These are phyloP conservation scores for Campoplex nolae DNA, from an alignment of 2,888 invertebrate species.

Conservation along the genomic window DNA sequence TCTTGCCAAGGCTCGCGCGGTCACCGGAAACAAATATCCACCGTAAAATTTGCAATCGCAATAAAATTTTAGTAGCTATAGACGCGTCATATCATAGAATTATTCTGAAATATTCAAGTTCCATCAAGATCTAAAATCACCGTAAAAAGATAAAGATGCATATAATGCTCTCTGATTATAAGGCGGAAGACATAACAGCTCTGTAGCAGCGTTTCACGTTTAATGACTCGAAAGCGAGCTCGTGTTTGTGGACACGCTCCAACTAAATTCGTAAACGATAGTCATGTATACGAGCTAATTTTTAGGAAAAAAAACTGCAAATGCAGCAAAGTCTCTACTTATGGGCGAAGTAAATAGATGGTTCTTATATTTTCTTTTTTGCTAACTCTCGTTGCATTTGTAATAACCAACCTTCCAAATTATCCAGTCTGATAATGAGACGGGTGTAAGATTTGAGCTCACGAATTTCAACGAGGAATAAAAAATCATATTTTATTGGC, in stretches of 20 bases:
- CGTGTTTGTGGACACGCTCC: slow-evolving; percentile 76
- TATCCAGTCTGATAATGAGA: slow-evolving; percentile 3
- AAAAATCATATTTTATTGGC: slow-evolving; percentile 60
- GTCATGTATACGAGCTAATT: neutral
- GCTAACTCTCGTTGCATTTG: neutral
- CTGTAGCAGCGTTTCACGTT: slow-evolving; percentile 72
- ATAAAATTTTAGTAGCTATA: neutral
- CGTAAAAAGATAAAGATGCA: slow-evolving; percentile 16
- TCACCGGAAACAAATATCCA: neutral
- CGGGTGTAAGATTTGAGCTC: neutral
- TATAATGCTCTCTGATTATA: slow-evolving; percentile 33
- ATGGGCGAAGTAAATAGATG: neutral
- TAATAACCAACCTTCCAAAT: slow-evolving; percentile 6
- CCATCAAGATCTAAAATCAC: neutral
- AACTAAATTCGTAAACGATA: slow-evolving; percentile 74
- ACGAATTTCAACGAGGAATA: slow-evolving; percentile 34
- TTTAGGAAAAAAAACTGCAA: slow-evolving; percentile 9
- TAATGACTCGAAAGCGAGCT: slow-evolving; percentile 80
- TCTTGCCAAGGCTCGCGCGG: neutral
- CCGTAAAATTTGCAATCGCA: neutral
- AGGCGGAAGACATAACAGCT: slow-evolving; percentile 76
- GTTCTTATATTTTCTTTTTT: slow-evolving; percentile 1
- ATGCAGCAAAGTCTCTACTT: slow-evolving; percentile 26
- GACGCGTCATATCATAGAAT: neutral
- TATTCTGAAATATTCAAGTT: neutral